Evolutionary conservation across 1,140 invertebrate species (phyloP).

Genomic region (Stratiolaelaps scimitus): DNA sequence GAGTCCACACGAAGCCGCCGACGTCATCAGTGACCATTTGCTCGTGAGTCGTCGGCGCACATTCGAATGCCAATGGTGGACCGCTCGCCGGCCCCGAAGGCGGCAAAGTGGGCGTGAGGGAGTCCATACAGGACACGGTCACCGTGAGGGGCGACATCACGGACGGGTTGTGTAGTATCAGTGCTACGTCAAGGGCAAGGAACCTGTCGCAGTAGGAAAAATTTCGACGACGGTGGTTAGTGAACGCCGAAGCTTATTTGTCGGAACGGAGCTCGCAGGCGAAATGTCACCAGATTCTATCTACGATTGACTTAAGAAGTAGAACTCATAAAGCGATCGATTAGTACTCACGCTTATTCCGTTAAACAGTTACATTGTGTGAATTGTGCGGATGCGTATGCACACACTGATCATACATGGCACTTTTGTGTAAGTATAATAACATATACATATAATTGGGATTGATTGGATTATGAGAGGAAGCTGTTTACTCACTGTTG

Average conservation of each 20-base stretch:
- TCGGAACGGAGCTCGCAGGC: too few relatives aligned
- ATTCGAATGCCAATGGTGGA: conserved; percentile 10
- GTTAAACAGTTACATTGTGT: too few relatives aligned
- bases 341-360: too few relatives aligned
- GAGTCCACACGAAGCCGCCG: conserved; percentile 23
- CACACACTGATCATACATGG: too few relatives aligned
- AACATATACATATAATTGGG: background rate
- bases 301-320: too few relatives aligned
- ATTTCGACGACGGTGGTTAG: background rate
- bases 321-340: too few relatives aligned
- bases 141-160: background rate
- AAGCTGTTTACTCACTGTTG: background rate
- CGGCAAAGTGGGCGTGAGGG: background rate
- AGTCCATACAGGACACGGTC: conserved; percentile 9
- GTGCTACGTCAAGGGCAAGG: conserved; percentile 9
- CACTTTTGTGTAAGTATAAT: too few relatives aligned
- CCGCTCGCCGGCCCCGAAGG: background rate
- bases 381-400: too few relatives aligned
- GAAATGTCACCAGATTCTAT: too few relatives aligned
- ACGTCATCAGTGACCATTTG: conserved; percentile 16
- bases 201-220: background rate
- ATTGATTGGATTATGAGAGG: background rate
- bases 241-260: too few relatives aligned
- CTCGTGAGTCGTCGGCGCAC: background rate
- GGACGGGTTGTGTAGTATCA: conserved; percentile 16